Evolutionary conservation across 2,888 invertebrate species (phyloP), one percentile per base, ranked within the genome.

Genomic region (Drosophila mayaguana): DNA sequence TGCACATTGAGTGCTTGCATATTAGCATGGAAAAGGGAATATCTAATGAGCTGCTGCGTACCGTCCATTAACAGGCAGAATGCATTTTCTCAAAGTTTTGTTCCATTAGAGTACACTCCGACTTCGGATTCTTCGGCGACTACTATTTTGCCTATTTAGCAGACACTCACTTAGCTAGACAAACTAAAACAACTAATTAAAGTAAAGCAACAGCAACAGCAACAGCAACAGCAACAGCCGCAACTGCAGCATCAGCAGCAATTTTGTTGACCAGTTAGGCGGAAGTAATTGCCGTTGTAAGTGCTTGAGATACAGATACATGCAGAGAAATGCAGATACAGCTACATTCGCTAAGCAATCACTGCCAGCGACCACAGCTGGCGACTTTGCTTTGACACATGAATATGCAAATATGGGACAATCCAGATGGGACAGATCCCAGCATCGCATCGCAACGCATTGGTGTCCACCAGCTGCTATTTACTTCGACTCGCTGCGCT

Each of bases 1-100:
- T 85, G 84, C 90, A 86, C 90, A 86, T 88, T 89, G 87, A 89
- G 90, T 86, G 89, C 87, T 76, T 89, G 83, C 76, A 81, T 90
- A 90, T 87, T 90, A 90, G 77, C 86, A 87, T 90, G 72, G 75
- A 81, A 87, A 87, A 87, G 86, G 78, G 86, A 90, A 87, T 87
- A 80, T 76, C 77, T 73, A 87, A 87, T 90, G 89, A 87, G 81
- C 69, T 87, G 90, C 82, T 54, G 56, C 43, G 89, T 87, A 79
- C 79, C 75, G 84, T 87, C 86, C 86, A 86, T 86, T 86, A 86
- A 73, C 65, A 70, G 79, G 71, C 70, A 46, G 72, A 88, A 87
- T 89, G 89, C 86, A 88, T 89, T 82, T 88, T 78, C 88, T 80
- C 83, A 70, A 82, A 89, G 82, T 78, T 82, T 87, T 85, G 83